phyloP scores from a whole-genome alignment of 2,797 vertebrate genomes.

The Lindbergichthys nudifrons region DNA sequence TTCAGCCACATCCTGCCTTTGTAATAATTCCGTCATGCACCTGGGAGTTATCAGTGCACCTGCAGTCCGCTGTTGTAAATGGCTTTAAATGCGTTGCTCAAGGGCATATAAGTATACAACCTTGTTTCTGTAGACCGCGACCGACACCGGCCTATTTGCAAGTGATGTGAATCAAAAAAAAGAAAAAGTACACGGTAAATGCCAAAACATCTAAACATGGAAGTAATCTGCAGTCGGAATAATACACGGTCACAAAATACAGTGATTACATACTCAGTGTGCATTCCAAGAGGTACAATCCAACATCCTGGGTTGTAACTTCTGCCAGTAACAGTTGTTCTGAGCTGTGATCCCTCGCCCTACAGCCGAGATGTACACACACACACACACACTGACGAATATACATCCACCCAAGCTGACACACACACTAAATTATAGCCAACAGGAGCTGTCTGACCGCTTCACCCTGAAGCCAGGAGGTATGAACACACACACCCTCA shows the following conservation, averaged over 20 bases:
- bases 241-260: conserved; percentile 49
- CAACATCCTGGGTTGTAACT: conserved; percentile 40
- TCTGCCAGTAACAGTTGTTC: conserved; percentile 60
- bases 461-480: conserved; percentile 75
- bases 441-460: conserved; percentile 76
- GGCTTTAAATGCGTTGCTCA: conserved; percentile 54
- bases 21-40: conserved; percentile 51
- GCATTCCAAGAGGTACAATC: conserved; percentile 54
- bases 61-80: conserved; percentile 42
- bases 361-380: conserved; percentile 19
- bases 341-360: conserved; percentile 37
- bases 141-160: conserved; percentile 44
- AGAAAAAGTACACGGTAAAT: conserved; percentile 24
- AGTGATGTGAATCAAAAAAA: conserved; percentile 14
- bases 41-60: conserved; percentile 66
- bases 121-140: conserved; percentile 41
- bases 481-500: conserved; percentile 82
- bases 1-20: conserved; percentile 48
- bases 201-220: conserved; percentile 55
- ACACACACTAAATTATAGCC: conserved; percentile 76
- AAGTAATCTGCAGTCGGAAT: conserved; percentile 57
- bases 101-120: conserved; percentile 40
- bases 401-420: conserved; percentile 37
- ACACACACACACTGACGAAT: conserved; percentile 43
- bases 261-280: conserved; percentile 50